phyloP scores from a whole-genome alignment of 2,113 vertebrate genomes.

The Pyrgilauda ruficollis region DNA sequence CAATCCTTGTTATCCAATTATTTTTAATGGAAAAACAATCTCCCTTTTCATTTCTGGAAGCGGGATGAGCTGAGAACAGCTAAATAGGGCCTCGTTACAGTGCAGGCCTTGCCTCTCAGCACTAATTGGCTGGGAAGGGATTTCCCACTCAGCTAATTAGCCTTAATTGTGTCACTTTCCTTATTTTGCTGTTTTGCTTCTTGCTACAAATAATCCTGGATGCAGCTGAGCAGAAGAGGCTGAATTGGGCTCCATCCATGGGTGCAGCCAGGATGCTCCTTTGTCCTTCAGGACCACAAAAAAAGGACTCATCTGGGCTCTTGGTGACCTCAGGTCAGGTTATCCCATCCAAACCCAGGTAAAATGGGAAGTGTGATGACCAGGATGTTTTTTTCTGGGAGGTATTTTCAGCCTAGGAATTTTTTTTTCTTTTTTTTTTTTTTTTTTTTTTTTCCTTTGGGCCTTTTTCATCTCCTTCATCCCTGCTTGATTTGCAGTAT shows the following conservation, averaged over 20 bases:
- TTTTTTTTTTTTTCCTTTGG: rapidly evolving
- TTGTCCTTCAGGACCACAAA: no score
- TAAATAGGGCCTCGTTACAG: background rate
- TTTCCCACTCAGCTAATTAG: conserved; percentile 31
- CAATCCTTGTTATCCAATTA: background rate
- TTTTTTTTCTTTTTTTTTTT: background rate
- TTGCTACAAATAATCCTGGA: background rate
- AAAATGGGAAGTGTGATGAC: background rate
- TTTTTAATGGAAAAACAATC: background rate
- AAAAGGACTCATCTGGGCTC: background rate
- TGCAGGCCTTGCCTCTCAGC: background rate
- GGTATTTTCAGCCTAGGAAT: background rate
- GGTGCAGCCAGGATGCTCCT: background rate
- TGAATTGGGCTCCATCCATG: background rate
- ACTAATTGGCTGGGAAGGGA: conserved; percentile 3
- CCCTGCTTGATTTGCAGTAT: background rate
- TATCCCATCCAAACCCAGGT: background rate
- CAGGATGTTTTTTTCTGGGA: background rate
- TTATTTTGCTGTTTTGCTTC: background rate
- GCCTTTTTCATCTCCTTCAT: background rate
- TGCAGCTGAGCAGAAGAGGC: background rate
- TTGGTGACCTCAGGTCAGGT: background rate
- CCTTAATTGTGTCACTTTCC: background rate
- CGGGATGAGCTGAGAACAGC: background rate
- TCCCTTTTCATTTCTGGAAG: background rate